phyloP scores from a whole-genome alignment of 2,113 vertebrate species.

The Phalacrocorax aristotelis region DNA sequence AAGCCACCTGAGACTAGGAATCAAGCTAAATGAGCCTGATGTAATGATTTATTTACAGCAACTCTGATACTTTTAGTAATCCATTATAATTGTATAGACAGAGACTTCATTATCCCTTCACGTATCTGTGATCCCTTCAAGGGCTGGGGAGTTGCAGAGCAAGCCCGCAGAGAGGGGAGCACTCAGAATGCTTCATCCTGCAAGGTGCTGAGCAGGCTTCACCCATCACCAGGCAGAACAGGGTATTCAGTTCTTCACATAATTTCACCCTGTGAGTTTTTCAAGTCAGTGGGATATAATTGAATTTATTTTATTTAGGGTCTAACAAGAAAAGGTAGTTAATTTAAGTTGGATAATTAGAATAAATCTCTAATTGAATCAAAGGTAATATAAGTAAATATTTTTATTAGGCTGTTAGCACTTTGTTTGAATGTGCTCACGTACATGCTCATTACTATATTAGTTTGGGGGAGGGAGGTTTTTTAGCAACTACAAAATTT shows the following conservation, averaged over 20 bases:
- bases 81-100: slow-evolving; percentile 43
- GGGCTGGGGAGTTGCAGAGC: background rate
- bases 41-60: slow-evolving; percentile 62
- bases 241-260: background rate
- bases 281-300: background rate
- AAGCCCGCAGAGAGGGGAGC: background rate
- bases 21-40: slow-evolving; percentile 49
- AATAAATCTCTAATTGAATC: slow-evolving; percentile 20
- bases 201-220: background rate
- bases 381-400: background rate
- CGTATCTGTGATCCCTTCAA: background rate
- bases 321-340: slow-evolving; percentile 5
- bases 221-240: background rate
- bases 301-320: slow-evolving; percentile 18
- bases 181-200: background rate
- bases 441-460: background rate
- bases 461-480: background rate
- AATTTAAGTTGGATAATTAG: background rate
- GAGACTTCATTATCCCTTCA: slow-evolving; percentile 39
- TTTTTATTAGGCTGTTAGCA: background rate
- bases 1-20: slow-evolving; percentile 35
- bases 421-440: background rate
- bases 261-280: background rate
- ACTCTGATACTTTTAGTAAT: slow-evolving; percentile 37
- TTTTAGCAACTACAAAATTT: background rate